Base-by-base conservation (phyloP, 2,888 invertebrate genomes). In the Rotaria magnacalcarata region DNA sequence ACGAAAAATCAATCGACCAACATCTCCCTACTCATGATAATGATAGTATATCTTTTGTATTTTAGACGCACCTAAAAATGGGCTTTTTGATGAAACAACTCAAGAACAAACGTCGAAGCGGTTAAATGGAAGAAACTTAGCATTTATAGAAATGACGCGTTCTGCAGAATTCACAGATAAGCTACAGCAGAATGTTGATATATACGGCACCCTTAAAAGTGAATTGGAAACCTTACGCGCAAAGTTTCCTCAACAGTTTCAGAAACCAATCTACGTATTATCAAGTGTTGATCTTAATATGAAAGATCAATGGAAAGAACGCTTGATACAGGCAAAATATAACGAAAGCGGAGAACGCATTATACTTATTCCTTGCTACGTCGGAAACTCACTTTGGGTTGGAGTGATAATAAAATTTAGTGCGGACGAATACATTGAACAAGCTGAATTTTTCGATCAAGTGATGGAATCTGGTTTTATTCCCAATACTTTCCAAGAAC, bases 231-330 rank as follows among this genome's bases (percentile, higher is more conserved):
- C 4, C 4, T 58, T n/a, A 58, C 58, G 10, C 6, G 5, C 6
- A 10, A 58, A 58, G 58, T 58, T 58, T 58, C 58, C 58, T 58
- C 24, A 58, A 21, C 58, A 8, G 21, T 58, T 58, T 58, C n/a
- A 21, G n/a, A 58, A 58, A 8, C 24, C 58, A 58, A 58, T 58
- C 14, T 14, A 58, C 24, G n/a, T 58, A 58, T n/a, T 58, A 58
- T 7, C 58, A 58, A n/a, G 24, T 58, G 58, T 58, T 14, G 58
- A 58, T 58, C 2, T 21, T 58, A 58, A 58, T 58, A n/a, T 58
- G 58, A n/a, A 58, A n/a, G 58, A n/a, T 58, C 58, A 60, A 60
- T 60, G 60, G 60, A 27, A 27, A 60, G 60, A 60, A 60, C n/a
- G 60, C 10, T 60, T 60, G 27, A 7, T 10, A 8, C 60, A 60